A percentile compares a stretch with the other conserved stretches of the same genome.
phyloP scores from a whole-genome alignment of 2,888 invertebrate species.

The Notocelia uddmanniana region DNA sequence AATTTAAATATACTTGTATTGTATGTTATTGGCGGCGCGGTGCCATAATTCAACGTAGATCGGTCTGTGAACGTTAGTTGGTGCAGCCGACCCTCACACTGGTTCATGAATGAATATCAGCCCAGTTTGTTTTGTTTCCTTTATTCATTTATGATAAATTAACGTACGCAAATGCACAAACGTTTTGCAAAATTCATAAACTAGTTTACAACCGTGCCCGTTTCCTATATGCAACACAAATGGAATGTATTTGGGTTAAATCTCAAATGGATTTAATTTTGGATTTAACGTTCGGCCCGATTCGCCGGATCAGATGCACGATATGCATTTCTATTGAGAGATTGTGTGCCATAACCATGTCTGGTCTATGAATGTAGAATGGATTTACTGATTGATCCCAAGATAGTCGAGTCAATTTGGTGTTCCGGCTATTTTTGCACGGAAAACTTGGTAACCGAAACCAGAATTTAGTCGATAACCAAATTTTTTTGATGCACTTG shows the following conservation, averaged over 20 bases:
- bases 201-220: neutral
- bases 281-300: neutral
- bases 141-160: neutral
- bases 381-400: neutral
- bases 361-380: neutral
- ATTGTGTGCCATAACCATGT: neutral
- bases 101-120: no score
- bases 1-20: no score
- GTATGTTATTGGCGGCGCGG: no score
- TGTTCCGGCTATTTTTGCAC: neutral
- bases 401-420: neutral
- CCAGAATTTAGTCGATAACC: no score
- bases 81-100: no score
- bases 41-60: no score
- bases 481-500: no score
- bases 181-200: neutral
- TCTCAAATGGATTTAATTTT: constrained; percentile 7
- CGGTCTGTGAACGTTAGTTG: no score
- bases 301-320: no score
- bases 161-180: neutral
- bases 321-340: constrained; percentile 3
- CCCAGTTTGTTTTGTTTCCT: neutral
- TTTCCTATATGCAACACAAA: neutral
- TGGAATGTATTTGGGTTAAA: neutral
- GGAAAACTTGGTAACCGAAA: no score